Evolutionary conservation across 2,797 vertebrate genomes (phyloP), one percentile per base, ranked within the genome.

Genomic region (Limosa lapponica): DNA sequence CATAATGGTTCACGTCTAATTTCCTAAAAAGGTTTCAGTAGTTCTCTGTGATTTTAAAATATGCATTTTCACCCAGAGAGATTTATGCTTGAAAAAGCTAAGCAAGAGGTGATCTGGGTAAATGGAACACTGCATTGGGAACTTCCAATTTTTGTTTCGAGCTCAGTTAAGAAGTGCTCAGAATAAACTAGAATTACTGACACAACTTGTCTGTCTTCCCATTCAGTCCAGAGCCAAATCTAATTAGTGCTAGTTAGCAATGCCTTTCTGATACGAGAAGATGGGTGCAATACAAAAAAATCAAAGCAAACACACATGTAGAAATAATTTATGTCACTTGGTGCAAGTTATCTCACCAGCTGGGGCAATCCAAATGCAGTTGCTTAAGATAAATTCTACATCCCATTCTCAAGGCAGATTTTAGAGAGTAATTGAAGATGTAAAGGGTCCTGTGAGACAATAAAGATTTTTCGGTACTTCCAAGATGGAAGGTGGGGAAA

Each of bases 41-140:
- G 49, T 81, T 86, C 79, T 83, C 72, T 83, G 43, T 89, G 83
- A 93, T 82, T 89, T 95, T 95, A 94, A 96, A 96, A 94, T 75
- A 94, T 81, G 69, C 16, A 92, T 93, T 95, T 95, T 86, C 7
- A 88, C 49, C 46, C 80, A 87, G 19, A 82, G 95, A 92, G 90
- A 66, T 92, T 96, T 95, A 90, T 89, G 90, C 88, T 90, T 89
- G 80, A 89, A 87, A 94, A 95, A 79, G 30, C 65, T 59, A 79
- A 95, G 79, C 41, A 81, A 72, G 69, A 4, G 6, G 30, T 93
- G 90, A 69, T 66, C 80, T 93, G 55, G 30, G 39, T 93, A 94
- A 96, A 78, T 72, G 72, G 77, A 93, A 55, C 44, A 66, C 36
- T 79, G 30, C 44, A 46, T n/a, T 82, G 49, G 34, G 48, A 91